Percentiles rank a stretch among this genome's conserved stretches.
Conservation (phyloP, 1,140 invertebrate genomes). For the Muscidifurax raptorellus region DNA sequence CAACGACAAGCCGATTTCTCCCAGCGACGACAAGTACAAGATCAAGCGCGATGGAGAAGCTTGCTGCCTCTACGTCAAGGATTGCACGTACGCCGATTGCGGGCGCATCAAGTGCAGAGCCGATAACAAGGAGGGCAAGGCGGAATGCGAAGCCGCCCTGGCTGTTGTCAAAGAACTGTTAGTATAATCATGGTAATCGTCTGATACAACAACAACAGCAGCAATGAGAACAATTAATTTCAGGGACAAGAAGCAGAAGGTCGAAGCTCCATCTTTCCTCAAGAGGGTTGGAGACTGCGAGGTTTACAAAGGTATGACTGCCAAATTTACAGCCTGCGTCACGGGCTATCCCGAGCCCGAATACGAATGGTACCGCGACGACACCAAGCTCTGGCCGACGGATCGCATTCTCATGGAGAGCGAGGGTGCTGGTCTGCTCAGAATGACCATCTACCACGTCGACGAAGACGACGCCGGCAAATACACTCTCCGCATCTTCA, state of each 20-base stretch:
- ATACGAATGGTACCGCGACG: slow-evolving; percentile 90
- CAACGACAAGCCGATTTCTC: slow-evolving; percentile 81
- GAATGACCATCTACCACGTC: slow-evolving; percentile 85
- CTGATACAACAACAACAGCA: too few species aligned
- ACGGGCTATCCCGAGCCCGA: slow-evolving; percentile 91
- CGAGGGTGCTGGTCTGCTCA: slow-evolving; percentile 84
- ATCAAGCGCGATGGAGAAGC: slow-evolving; percentile 88
- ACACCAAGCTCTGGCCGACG: slow-evolving; percentile 85
- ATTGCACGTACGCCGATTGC: slow-evolving; percentile 81
- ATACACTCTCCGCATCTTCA: slow-evolving; percentile 88
- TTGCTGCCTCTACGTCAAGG: slow-evolving; percentile 84
- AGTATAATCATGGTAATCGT: too few species aligned
- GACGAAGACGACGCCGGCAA: slow-evolving; percentile 87
- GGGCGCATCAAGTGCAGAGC: slow-evolving; percentile 88
- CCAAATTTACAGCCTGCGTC: slow-evolving; percentile 93
- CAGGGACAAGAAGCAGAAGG: slow-evolving; percentile 83
- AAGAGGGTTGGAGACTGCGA: slow-evolving; percentile 93
- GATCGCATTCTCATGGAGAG: slow-evolving; percentile 88
- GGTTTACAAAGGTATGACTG: slow-evolving; percentile 90
- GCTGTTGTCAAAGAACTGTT: slow-evolving; percentile 89
- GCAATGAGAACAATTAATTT: too few species aligned
- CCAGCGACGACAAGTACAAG: slow-evolving; percentile 83
- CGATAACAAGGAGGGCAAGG: slow-evolving; percentile 87
- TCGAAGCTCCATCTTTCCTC: slow-evolving; percentile 90
- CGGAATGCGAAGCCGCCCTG: slow-evolving; percentile 83